phyloP scores from a whole-genome alignment of 2,888 invertebrate genomes.

The Hydrotaea diabolus region DNA sequence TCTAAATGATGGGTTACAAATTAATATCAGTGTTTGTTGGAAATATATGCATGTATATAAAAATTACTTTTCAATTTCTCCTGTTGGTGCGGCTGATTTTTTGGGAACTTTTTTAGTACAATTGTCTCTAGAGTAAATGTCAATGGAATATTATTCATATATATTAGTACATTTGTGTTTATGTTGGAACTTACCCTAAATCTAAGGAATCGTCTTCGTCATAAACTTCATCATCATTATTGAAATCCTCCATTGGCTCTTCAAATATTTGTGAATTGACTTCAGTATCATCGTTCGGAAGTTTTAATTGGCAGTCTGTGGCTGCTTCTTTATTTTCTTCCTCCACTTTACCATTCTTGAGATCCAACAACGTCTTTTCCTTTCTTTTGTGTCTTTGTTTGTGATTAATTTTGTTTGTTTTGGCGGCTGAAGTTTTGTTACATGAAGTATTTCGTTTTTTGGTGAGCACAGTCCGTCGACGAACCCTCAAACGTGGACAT shows the following conservation, averaged over 20 bases:
- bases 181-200: conserved; percentile 40
- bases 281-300: background rate
- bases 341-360: background rate
- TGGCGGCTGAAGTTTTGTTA: conserved; percentile 53
- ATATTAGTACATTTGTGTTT: background rate
- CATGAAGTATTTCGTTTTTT: conserved; percentile 72
- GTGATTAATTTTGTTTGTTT: conserved; percentile 70
- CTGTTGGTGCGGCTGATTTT: background rate
- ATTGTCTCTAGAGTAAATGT: background rate
- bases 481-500: conserved; percentile 80
- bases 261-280: conserved; percentile 10
- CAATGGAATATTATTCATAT: no score
- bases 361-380: background rate
- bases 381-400: conserved; percentile 45
- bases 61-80: no score
- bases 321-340: background rate
- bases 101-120: background rate
- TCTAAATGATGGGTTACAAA: conserved; percentile 44
- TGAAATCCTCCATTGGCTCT: background rate
- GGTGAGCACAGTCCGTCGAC: conserved; percentile 70
- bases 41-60: background rate
- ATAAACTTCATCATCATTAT: background rate
- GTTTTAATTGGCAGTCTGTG: background rate
- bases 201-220: conserved; percentile 32
- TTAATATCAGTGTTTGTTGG: background rate